These are phyloP conservation scores for Machimus atricapillus DNA, from an alignment of 2,888 invertebrate genomes.

Conservation along the genomic window DNA sequence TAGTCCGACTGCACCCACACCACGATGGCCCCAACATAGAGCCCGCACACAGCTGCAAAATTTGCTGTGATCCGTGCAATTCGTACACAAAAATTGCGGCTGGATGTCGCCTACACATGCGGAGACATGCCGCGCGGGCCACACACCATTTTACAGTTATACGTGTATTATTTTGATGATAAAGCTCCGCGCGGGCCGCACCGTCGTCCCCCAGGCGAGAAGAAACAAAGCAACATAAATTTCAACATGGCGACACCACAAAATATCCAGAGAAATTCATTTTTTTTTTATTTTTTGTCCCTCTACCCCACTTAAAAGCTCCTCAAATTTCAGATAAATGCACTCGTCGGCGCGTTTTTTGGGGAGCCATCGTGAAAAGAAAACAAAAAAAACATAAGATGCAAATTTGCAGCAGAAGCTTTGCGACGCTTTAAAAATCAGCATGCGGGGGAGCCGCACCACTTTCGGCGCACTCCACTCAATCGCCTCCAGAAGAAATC, in stretches of 20 bases:
- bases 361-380: background rate
- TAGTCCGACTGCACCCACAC: background rate
- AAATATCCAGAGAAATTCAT: slow-evolving; percentile 6
- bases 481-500: background rate
- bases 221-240: slow-evolving; percentile 45
- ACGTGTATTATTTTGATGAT: background rate
- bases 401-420: background rate
- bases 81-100: background rate
- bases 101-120: background rate
- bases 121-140: background rate
- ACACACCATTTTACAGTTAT: background rate
- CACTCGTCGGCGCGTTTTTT: background rate
- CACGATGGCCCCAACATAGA: background rate
- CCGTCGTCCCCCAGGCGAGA: background rate
- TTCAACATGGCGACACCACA: slow-evolving; percentile 41
- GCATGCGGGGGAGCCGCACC: background rate
- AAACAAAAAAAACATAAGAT: background rate
- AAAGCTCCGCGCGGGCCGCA: background rate
- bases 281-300: background rate
- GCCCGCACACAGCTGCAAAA: background rate
- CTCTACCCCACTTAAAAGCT: slow-evolving; percentile 18
- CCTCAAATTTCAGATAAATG: background rate
- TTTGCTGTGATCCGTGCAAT: background rate
- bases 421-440: background rate
- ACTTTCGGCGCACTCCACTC: background rate